phyloP scores from a whole-genome alignment of 2,888 invertebrate species.

The Meloe dianella region DNA sequence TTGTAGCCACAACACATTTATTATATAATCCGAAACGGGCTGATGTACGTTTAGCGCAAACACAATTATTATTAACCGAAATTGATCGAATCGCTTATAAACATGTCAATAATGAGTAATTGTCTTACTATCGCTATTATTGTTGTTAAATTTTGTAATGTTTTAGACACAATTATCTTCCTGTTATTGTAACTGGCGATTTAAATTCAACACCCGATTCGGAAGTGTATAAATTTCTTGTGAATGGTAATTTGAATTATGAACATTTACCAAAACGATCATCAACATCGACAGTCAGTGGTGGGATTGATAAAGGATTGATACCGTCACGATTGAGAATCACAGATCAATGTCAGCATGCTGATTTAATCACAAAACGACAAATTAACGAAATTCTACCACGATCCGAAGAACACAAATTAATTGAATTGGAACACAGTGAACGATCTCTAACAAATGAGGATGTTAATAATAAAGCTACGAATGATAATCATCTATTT shows the following conservation, averaged over 20 bases:
- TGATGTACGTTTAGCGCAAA: constrained; percentile 89
- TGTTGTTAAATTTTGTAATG: constrained; percentile 12
- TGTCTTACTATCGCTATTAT: constrained; percentile 8
- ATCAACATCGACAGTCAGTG: constrained; percentile 20
- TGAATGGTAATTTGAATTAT: constrained; percentile 65
- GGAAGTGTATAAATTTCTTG: constrained; percentile 73
- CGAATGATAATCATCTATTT: constrained; percentile 58
- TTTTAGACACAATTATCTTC: constrained; percentile 63
- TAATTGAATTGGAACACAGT: constrained; percentile 51
- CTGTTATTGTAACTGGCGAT: constrained; percentile 90
- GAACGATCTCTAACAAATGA: constrained; percentile 25
- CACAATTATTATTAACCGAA: constrained; percentile 82
- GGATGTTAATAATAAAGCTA: not conserved
- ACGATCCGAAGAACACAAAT: constrained; percentile 43
- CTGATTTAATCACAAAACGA: constrained; percentile 43
- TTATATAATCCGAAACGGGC: constrained; percentile 89
- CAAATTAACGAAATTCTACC: constrained; percentile 34
- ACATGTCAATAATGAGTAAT: not conserved
- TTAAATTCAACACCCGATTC: constrained; percentile 84
- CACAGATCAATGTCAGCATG: constrained; percentile 60
- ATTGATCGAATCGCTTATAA: constrained; percentile 77
- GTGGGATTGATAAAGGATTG: constrained; percentile 41
- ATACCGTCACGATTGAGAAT: constrained; percentile 57
- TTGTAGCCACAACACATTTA: constrained; percentile 93
- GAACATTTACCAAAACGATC: constrained; percentile 52